A percentile compares a stretch with the other conserved stretches of the same genome.
Conservation (phyloP, 1,140 invertebrate genomes). For the silkworm (Bombyx mori) region ASM3026992v2 NC_085126.1:2859001-2859500, state of each 20-base stretch:
- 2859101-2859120: too few relatives aligned
- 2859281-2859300: conserved; percentile 98
- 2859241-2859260: conserved; percentile 87
- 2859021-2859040: too few relatives aligned
- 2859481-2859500: too few relatives aligned
- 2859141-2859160: conserved; percentile 80
- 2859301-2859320: conserved; percentile 92
- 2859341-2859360: conserved; percentile 89
- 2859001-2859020: too few relatives aligned
- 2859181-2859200: conserved; percentile 95
- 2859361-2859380: neutral
- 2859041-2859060: too few relatives aligned
- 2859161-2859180: conserved; percentile 97
- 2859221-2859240: conserved; percentile 90
- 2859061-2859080: too few relatives aligned
- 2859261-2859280: conserved; percentile 93
- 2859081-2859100: too few relatives aligned
- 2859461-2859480: too few relatives aligned
- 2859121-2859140: conserved; percentile 34
- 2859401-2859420: too few relatives aligned
- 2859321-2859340: conserved; percentile 86
- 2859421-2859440: too few relatives aligned
- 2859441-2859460: too few relatives aligned
- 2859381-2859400: too few relatives aligned
- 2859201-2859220: conserved; percentile 93